Percentiles rank a stretch among this genome's conserved stretches.
These are phyloP conservation scores for Corythornis leucogaster DNA, from an alignment of 2,797 vertebrate species.

Conservation along the genomic window DNA sequence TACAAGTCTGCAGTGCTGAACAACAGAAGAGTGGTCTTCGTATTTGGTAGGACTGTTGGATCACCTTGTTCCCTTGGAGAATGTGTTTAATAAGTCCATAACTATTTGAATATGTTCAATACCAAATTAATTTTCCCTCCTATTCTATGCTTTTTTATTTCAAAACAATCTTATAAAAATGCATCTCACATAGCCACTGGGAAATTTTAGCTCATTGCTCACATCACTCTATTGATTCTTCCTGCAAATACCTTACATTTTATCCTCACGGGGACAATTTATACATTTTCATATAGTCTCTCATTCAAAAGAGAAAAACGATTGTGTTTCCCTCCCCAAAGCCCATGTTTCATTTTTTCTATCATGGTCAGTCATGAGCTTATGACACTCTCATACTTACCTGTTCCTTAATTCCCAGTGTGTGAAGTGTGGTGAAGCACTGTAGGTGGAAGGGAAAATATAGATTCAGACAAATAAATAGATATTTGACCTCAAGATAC, in stretches of 20 bases:
- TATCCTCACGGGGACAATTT: background rate
- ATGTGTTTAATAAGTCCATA: background rate
- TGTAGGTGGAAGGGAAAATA: background rate
- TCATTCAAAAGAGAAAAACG: background rate
- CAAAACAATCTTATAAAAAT: slow-evolving; percentile 7
- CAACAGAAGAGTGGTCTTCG: background rate
- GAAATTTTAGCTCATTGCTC: background rate
- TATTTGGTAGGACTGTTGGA: background rate
- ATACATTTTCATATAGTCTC: slow-evolving; percentile 6
- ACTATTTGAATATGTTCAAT: background rate
- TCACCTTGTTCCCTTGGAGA: background rate
- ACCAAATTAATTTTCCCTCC: background rate
- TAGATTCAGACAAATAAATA: background rate
- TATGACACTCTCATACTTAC: background rate
- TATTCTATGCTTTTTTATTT: slow-evolving; percentile 24
- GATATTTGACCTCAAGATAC: background rate
- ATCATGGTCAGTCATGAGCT: background rate
- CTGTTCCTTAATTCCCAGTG: background rate
- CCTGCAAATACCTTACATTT: background rate
- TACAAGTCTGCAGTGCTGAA: background rate
- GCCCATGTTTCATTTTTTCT: background rate
- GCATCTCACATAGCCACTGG: background rate
- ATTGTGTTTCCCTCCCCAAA: background rate
- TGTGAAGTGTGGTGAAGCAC: background rate
- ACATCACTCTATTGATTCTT: background rate